Evolutionary conservation across 2,113 vertebrate genomes (phyloP), one percentile per base, ranked within the genome.

Genomic region (Psilopogon haemacephalus): DNA sequence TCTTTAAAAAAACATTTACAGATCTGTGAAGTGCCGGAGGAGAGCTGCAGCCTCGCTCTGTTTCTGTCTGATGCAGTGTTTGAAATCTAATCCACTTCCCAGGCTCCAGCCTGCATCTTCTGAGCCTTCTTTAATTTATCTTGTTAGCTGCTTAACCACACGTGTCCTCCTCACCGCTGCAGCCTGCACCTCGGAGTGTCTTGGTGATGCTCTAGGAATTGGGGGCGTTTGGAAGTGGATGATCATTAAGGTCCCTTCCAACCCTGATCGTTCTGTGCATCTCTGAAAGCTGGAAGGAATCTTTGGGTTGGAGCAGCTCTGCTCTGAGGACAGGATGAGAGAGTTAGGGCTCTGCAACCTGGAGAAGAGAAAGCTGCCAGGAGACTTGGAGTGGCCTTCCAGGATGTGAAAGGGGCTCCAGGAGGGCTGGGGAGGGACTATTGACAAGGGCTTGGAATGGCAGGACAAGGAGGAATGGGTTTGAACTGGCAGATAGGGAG

Each of bases 1-100:
- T 98, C 98, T 97, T 96, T 92, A 97, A 97, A 98, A 98, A 97
- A 97, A 97, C 97, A 98, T 97, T 98, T 98, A 97, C 97, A 98
- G 98, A 98, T 96, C 96, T 96, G 97, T 97, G 95, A 97, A 96
- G 97, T 97, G 94, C 97, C 94, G 70, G 86, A 93, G 97, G 97
- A 98, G 93, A 95, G 94, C 92, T 96, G 95, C 96, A 97, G 97
- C 97, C 97, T 96, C 97, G 92, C 96, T 95, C 89, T 90, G 95
- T 88, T 98, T 96, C 92, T 94, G 52, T n/a, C 92, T 94, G 96
- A 42, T 94, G 28, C 38, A 54, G 95, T 59, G 30, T 97, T 97
- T 96, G 97, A 98, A 97, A 95, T 90, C 84, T 71, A 94, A 96
- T 97, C 97, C 96, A 94, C 97, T 97, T 95, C 96, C 90, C 15